phyloP scores from a whole-genome alignment of 2,888 invertebrate genomes.

The Diarsia mendica region DNA sequence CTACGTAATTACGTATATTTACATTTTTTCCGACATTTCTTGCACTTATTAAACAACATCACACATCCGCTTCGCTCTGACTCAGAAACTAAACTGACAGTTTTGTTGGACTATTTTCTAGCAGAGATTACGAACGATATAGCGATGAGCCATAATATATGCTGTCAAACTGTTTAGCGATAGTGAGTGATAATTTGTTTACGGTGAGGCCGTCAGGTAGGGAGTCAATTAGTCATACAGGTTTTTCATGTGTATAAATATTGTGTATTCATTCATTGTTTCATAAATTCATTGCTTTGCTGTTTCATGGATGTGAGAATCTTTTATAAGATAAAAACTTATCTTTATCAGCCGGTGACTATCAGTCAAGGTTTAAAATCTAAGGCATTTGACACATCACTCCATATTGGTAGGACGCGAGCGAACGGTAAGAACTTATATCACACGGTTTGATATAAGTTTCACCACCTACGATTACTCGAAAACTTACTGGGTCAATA shows the following conservation, averaged over 20 bases:
- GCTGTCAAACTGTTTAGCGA: slow-evolving; percentile 37
- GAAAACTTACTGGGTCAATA: too few relatives aligned
- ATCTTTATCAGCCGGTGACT: neutral
- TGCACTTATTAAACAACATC: slow-evolving; percentile 86
- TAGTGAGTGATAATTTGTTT: slow-evolving; percentile 33
- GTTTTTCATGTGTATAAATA: neutral
- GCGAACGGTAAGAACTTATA: too few relatives aligned
- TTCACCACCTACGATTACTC: too few relatives aligned
- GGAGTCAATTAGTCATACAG: slow-evolving; percentile 2
- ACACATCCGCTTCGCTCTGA: slow-evolving; percentile 19
- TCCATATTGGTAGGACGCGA: neutral
- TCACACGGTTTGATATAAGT: too few relatives aligned
- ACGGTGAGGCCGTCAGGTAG: slow-evolving; percentile 7
- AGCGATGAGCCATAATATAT: slow-evolving; percentile 19
- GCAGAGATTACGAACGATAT: slow-evolving; percentile 21
- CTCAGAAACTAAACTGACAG: slow-evolving; percentile 27
- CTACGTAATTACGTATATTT: slow-evolving; percentile 74
- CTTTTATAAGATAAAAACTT: neutral
- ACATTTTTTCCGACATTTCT: slow-evolving; percentile 84
- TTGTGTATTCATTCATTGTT: neutral
- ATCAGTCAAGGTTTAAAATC: neutral
- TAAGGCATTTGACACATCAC: rapidly evolving
- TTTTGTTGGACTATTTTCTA: slow-evolving; percentile 3
- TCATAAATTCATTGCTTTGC: neutral
- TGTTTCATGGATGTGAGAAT: slow-evolving; percentile 6